Conservation (phyloP, 1,140 invertebrate species). For the Cotesia chilonis region DNA sequence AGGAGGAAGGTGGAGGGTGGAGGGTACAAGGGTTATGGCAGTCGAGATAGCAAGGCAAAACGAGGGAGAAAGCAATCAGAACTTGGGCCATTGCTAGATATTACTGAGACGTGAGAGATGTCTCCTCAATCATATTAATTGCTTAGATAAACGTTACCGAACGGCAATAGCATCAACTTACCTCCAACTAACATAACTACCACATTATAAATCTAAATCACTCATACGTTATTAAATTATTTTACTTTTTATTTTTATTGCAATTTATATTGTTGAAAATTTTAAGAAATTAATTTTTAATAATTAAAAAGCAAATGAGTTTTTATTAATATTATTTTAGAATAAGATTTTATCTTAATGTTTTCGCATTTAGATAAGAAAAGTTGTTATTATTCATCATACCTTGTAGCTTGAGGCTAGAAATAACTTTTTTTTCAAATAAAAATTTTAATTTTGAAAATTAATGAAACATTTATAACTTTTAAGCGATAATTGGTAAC, state of each 20-base stretch:
- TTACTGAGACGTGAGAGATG: constrained; percentile 65
- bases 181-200: constrained; percentile 15
- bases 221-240: background rate
- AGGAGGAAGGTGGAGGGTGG: constrained; percentile 24
- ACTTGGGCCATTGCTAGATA: constrained; percentile 66
- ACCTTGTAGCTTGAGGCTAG: no score
- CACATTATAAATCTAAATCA: background rate
- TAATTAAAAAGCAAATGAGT: no score
- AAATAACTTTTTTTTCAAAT: no score
- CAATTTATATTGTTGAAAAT: no score
- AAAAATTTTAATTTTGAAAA: no score
- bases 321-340: background rate
- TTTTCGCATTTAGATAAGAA: background rate
- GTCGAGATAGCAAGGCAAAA: constrained; percentile 58
- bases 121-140: constrained; percentile 67
- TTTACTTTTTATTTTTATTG: background rate
- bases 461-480: no score
- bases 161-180: background rate
- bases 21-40: constrained; percentile 60
- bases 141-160: constrained; percentile 56
- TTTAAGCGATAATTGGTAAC: no score
- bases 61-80: constrained; percentile 64
- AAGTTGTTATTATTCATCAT: no score
- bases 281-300: no score
- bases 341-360: background rate